Evolutionary conservation across 2,113 vertebrate species (phyloP), one percentile per base, ranked within the genome.

Genomic region (Muntiacus reevesi): DNA sequence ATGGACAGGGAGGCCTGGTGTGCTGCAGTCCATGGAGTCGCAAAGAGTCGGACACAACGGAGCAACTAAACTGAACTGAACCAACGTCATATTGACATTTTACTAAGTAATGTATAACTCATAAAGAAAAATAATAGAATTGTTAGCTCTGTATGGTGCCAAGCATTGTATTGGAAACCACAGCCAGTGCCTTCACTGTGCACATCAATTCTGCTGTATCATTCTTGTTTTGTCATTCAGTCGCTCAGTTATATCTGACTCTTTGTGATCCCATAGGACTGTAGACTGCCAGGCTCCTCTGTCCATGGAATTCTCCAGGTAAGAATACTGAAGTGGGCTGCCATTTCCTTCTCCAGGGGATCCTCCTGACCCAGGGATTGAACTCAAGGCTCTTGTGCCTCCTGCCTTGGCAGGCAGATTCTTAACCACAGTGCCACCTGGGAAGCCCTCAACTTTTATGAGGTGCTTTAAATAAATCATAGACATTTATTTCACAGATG

Each of bases 131-230:
- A 9, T 28, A 23, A 78, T 64, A 59, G 21, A 79, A 52, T 21
- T 19, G 8, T 28, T n/a, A 67, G 27, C 19, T 57, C 13, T 40
- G 10, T 21, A 3, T 21, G 36, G 28, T 2, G 0, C 23, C 60
- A 17, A 1, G 43, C 3, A 19, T 12, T 57, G 6, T 4, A 40
- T 27, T 14, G 30, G 76, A 89, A 28, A n/a, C 28, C 33, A 27
- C 5, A 25, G 27, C 28, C 6, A 10, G 14, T 2, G 0, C 15
- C 59, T 47, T 40, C 16, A 6, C 21, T 0, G 14, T 0, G 1
- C 59, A 64, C 33, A 1, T 11, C 45, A 27, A 0, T 25, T 43
- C 60, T 43, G 25, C 21, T 16, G 13, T 17, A 10, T 21, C 6
- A 14, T 40, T 36, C 2, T 14, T 8, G 2, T 23, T 36, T 71